phyloP scores from a whole-genome alignment of 2,113 vertebrate species.

The Rhabdomys dilectus region DNA sequence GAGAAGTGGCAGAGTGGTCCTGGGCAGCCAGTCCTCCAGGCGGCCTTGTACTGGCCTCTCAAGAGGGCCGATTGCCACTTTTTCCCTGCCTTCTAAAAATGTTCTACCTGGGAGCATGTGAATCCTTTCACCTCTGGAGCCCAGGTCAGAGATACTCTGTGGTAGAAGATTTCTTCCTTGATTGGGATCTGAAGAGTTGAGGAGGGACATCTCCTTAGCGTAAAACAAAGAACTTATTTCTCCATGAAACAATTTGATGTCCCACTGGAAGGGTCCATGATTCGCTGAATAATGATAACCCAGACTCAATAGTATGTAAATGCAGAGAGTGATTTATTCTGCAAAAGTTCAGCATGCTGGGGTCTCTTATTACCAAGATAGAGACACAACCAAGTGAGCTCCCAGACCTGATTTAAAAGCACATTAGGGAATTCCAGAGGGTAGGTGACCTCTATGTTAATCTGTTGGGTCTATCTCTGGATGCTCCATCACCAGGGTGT shows the following conservation, averaged over 20 bases:
- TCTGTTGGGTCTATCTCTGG: too few species aligned
- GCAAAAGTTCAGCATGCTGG: too few species aligned
- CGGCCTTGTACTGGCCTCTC: not conserved
- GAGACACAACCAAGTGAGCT: too few species aligned
- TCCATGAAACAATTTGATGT: not conserved
- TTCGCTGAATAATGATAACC: too few species aligned
- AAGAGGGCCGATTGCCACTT: not conserved
- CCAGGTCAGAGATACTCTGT: not conserved
- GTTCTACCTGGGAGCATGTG: not conserved
- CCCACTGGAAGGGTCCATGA: too few species aligned
- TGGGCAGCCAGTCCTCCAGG: not conserved
- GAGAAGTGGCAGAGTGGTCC: not conserved
- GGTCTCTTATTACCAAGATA: too few species aligned
- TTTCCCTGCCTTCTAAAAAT: not conserved
- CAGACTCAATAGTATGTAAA: too few species aligned
- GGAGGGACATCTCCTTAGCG: not conserved
- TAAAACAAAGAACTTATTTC: not conserved
- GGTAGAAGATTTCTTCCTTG: not conserved
- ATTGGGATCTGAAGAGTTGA: not conserved
- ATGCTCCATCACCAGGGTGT: too few species aligned
- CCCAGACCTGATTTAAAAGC: too few species aligned
- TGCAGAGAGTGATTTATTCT: too few species aligned
- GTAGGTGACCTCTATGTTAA: too few species aligned
- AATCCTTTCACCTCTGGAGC: not conserved
- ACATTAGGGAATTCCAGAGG: too few species aligned